Base-by-base conservation (phyloP, 2,888 invertebrate species). In the Euspilapteryx auroguttella region DNA sequence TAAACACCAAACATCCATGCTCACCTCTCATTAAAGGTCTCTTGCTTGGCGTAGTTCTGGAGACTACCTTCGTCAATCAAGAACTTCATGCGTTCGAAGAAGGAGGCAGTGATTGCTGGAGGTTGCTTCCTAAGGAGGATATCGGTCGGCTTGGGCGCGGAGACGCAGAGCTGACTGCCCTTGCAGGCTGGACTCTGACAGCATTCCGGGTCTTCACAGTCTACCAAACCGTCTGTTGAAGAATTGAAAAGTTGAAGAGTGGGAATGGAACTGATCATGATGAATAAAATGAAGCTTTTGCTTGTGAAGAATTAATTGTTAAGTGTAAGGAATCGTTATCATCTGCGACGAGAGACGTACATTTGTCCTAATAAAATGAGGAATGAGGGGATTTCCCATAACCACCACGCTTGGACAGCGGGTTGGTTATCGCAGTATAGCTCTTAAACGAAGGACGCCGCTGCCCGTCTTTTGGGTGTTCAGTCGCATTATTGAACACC, bases 121-220 rank as follows among this genome's bases (percentile, higher is more conserved):
- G 97, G 94, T 55, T 97, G 96, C 64, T 96, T 96, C 32, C 96
- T 80, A 25, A 97, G 79, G 10, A 99, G 79, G 37, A 98, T 94
- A 59, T 98, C 96, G 34, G 94, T 91, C 5, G 99, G 98, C 49
- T 95, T 94, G 2, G 95, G 94, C 0, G 95, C 90, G 0, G 94
- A 89, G 5, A 94, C 90, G 69, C 98, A 99, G 32, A 94, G 83
- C 49, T 93, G 89, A 47, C 90, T 92, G 38, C 84, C 87, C 42
- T 87, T 86, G 51, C 94, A 95, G 11, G 83, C 81, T 30, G 85
- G 80, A 55, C 85, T 87, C 34, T 84, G 80, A 59, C 99, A 99
- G 61, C 99, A 99, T 68, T 98, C 98, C 1, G 97, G 96, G 76
- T 99, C 99, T 61, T 95, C 92, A 57, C 99, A 99, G 69, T 99